Evolutionary conservation across 2,113 vertebrate species (phyloP).

Genomic region (Phaetusa simplex): DNA sequence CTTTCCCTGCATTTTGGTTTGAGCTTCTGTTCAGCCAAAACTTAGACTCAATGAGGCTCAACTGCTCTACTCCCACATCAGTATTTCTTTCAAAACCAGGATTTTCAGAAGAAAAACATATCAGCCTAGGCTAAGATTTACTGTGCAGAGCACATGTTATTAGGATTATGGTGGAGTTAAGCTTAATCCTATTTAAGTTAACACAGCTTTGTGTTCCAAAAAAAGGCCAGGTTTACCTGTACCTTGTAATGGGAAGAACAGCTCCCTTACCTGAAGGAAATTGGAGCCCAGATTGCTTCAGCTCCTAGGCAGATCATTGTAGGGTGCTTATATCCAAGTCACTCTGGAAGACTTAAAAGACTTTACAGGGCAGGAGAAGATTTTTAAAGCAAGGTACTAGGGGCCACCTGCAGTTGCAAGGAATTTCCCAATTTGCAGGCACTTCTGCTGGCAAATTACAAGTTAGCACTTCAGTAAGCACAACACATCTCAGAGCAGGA

Average conservation of each 20-base stretch:
- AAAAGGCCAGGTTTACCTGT: slow-evolving; percentile 52
- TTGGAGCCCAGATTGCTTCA: neutral
- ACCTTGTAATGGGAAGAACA: neutral
- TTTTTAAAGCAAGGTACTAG: neutral
- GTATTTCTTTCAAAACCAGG: neutral
- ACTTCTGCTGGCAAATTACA: neutral
- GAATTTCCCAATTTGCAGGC: neutral
- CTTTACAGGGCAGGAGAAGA: neutral
- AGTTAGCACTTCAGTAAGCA: neutral
- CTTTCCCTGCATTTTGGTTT: neutral
- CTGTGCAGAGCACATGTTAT: slow-evolving; percentile 25
- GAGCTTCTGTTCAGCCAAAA: neutral
- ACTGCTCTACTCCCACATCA: neutral
- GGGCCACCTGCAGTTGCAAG: neutral
- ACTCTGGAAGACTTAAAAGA: neutral
- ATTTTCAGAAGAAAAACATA: neutral
- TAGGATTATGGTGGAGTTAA: slow-evolving; percentile 50
- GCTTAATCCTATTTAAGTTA: slow-evolving; percentile 69
- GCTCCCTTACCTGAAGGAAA: neutral
- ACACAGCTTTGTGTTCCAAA: slow-evolving; percentile 64
- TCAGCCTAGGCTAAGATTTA: neutral
- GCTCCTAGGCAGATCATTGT: neutral
- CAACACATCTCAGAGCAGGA: neutral
- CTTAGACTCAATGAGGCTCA: neutral
- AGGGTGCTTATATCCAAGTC: neutral